Base-by-base conservation (phyloP, 2,888 invertebrate genomes). In the Escarpia spicata region DNA sequence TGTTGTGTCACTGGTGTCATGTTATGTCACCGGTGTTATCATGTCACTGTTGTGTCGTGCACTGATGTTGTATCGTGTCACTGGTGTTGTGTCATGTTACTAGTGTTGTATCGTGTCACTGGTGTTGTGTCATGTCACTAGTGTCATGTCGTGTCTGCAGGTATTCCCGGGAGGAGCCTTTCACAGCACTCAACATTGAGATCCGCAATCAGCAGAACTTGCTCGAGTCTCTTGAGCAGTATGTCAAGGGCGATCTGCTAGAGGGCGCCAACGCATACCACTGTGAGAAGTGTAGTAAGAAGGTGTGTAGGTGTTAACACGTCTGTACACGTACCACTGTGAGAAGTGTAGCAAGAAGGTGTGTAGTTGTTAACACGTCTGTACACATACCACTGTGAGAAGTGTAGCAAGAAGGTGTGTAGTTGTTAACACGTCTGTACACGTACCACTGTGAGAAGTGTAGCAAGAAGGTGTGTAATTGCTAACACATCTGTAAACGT, bases 231-330 rank as follows among this genome's bases (percentile, higher is more conserved):
- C 97, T 99, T 96, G 99, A 99, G 97, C 99, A 99, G 96, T 99
- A 99, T 96, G 99, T 99, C 89, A 98, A 99, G 96, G 99, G 99
- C 94, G 99, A 99, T 97, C 95, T 99, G 94, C 97, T 99, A 94
- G 99, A 99, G 97, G 99, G 99, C 93, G 99, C 99, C 94, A 99
- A 99, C 97, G 99, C 99, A 94, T 99, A 99, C 97, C 98, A 98
- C 97, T 99, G 99, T 37, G 37, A 37, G 37, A 37, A 37, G 37
- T 37, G 37, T 37, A 37, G 37, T 37, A 37, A 37, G 37, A 37
- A 37, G 37, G 37, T 37, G 37, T 37, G 37, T 37, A 37, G 37
- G 0, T 37, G 37, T 37, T 37, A 37, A 37, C 37, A 37, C 37
- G 37, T 37, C 37, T 37, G 37, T 37, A 37, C 37, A 37, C 37